A percentile compares a stretch with the other conserved stretches of the same genome.
phyloP scores from a whole-genome alignment of 2,888 invertebrate species.

The Trissolcus japonicus region DNA sequence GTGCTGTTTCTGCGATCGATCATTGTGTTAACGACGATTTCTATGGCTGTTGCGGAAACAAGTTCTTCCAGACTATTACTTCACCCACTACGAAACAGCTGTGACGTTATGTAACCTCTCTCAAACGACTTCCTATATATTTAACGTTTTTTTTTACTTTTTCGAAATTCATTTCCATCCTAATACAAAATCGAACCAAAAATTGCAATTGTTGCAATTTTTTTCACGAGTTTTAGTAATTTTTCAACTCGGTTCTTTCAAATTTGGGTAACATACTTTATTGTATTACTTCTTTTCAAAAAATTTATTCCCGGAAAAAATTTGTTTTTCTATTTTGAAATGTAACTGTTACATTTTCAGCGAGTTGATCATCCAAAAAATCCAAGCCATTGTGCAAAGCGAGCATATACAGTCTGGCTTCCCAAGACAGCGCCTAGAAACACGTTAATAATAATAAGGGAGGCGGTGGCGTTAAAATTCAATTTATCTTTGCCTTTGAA shows the following conservation, averaged over 20 bases:
- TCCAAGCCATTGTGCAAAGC: too few species aligned
- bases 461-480: constrained; percentile 61
- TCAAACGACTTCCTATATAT: background rate
- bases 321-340: too few species aligned
- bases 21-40: constrained; percentile 35
- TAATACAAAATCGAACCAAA: too few species aligned
- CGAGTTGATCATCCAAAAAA: too few species aligned
- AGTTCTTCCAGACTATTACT: constrained; percentile 39
- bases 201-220: too few species aligned
- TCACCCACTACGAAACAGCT: constrained; percentile 40
- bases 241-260: too few species aligned
- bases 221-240: too few species aligned
- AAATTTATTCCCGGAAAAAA: too few species aligned
- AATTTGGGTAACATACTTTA: too few species aligned
- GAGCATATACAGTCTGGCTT: constrained; percentile 32
- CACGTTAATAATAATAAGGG: constrained; percentile 45
- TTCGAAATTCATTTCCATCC: background rate
- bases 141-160: constrained; percentile 3
- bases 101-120: constrained; percentile 28
- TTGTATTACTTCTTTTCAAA: too few species aligned
- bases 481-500: constrained; percentile 64
- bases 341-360: too few species aligned
- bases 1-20: constrained; percentile 42
- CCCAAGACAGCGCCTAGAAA: constrained; percentile 43
- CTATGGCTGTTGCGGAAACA: constrained; percentile 35